Percentiles rank a stretch among this genome's conserved stretches.
Evolutionary conservation across 2,797 vertebrate genomes (phyloP).

Genomic region (Scarus forsteni): DNA sequence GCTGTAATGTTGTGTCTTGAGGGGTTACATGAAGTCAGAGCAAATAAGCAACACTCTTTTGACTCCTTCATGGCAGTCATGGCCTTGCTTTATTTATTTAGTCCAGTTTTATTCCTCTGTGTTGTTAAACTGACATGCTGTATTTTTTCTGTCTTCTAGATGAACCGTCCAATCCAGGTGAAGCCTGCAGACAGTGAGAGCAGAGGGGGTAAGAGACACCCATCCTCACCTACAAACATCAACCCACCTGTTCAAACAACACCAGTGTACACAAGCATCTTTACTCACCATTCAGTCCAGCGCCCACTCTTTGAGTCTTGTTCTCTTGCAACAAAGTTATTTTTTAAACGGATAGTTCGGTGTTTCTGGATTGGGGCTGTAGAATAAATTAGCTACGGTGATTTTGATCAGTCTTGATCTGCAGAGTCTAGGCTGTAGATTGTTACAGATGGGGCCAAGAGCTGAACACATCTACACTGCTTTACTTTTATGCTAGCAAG

Average conservation of each 20-base stretch:
- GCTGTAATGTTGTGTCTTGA: constrained; percentile 10
- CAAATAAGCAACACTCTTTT: not conserved
- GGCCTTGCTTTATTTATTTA: not conserved
- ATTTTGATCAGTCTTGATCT: too few relatives aligned
- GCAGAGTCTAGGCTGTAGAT: too few relatives aligned
- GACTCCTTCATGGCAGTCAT: constrained; percentile 4
- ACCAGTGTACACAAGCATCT: not conserved
- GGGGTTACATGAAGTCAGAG: not conserved
- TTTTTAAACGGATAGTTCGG: too few relatives aligned
- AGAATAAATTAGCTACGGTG: too few relatives aligned
- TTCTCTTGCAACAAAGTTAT: not conserved
- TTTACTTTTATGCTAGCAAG: too few relatives aligned
- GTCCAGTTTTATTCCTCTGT: not conserved
- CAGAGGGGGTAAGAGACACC: constrained; percentile 92
- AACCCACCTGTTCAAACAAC: constrained; percentile 63
- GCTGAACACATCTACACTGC: too few relatives aligned
- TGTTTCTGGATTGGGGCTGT: too few relatives aligned
- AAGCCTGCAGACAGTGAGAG: constrained; percentile 98
- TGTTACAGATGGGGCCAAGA: too few relatives aligned
- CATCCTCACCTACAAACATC: constrained; percentile 38
- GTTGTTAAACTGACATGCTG: constrained; percentile 6
- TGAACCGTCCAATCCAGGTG: constrained; percentile 99
- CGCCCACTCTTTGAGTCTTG: not conserved
- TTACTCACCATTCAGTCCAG: not conserved
- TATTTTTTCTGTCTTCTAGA: constrained; percentile 82